Conservation (phyloP, 1,140 invertebrate species). For the Drosophila elegans region DNA sequence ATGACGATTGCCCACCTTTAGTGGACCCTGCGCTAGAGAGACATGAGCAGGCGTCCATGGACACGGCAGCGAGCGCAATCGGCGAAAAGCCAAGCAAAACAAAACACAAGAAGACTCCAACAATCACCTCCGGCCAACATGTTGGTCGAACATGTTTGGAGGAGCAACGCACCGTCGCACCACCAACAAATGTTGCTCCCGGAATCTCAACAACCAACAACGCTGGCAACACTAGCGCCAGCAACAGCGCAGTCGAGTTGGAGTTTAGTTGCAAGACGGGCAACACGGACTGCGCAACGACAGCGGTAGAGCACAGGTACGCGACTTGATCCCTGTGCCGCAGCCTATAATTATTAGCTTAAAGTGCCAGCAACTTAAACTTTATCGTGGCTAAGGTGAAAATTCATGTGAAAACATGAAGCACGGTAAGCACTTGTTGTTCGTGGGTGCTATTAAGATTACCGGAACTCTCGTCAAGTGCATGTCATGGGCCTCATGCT, state of each 20-base stretch:
- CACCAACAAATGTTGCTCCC: conserved; percentile 50
- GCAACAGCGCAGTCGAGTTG: conserved; percentile 39
- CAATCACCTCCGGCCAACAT: conserved; percentile 21
- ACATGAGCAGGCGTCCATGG: conserved; percentile 3
- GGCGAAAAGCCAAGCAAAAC: conserved; percentile 65
- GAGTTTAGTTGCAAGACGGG: conserved; percentile 79
- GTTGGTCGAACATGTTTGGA: conserved; percentile 63
- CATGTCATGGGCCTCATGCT: neutral
- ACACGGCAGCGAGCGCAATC: conserved; percentile 45
- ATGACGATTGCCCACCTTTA: neutral
- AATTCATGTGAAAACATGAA: conserved; percentile 1
- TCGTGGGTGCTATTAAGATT: neutral
- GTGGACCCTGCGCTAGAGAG: neutral
- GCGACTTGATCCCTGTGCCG: conserved; percentile 30
- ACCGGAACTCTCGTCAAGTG: neutral
- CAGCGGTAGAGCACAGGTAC: conserved; percentile 71
- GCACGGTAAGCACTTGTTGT: conserved; percentile 37
- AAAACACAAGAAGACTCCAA: conserved; percentile 41
- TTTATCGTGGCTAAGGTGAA: conserved; percentile 10
- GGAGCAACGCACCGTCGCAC: conserved; percentile 42
- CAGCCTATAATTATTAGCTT: conserved; percentile 17
- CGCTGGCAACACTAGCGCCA: conserved; percentile 23
- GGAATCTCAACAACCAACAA: conserved; percentile 29
- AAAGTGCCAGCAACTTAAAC: conserved; percentile 17
- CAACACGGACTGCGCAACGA: conserved; percentile 77